phyloP scores from a whole-genome alignment of 2,888 invertebrate genomes.

The Eutolmus rufibarbis region DNA sequence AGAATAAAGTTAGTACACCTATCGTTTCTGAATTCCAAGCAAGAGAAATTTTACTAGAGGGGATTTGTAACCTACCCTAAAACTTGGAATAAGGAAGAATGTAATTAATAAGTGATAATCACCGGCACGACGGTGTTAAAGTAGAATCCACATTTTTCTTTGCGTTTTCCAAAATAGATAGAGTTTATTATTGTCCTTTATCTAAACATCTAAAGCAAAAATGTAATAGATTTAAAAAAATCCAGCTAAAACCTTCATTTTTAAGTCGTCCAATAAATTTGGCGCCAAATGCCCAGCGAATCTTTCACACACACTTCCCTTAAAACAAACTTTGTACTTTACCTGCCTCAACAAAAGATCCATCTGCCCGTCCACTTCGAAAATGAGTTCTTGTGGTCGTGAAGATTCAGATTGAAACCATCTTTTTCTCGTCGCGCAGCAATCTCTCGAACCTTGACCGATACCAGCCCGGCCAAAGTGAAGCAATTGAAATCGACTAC shows the following conservation, averaged over 20 bases:
- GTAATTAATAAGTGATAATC: too few species aligned
- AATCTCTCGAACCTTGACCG: not conserved
- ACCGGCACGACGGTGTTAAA: too few species aligned
- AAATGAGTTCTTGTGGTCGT: not conserved
- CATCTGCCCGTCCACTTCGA: not conserved
- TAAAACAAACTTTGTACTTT: not conserved
- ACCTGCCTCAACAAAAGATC: conserved; percentile 10
- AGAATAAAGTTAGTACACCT: too few species aligned
- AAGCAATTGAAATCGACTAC: not conserved
- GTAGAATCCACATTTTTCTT: too few species aligned
- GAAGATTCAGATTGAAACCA: not conserved
- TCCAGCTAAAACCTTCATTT: not conserved
- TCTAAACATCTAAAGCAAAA: too few species aligned
- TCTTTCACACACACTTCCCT: not conserved
- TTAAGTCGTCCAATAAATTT: not conserved
- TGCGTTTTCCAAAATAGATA: too few species aligned
- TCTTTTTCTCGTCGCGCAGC: not conserved
- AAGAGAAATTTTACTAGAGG: too few species aligned
- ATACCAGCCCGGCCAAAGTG: not conserved
- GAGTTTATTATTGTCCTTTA: too few species aligned
- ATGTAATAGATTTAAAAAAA: not conserved
- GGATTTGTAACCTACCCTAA: too few species aligned
- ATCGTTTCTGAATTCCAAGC: too few species aligned
- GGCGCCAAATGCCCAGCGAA: not conserved
- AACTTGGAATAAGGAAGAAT: too few species aligned